phyloP scores from a whole-genome alignment of 2,113 vertebrate genomes.

The Beaufortia kweichowensis region DNA sequence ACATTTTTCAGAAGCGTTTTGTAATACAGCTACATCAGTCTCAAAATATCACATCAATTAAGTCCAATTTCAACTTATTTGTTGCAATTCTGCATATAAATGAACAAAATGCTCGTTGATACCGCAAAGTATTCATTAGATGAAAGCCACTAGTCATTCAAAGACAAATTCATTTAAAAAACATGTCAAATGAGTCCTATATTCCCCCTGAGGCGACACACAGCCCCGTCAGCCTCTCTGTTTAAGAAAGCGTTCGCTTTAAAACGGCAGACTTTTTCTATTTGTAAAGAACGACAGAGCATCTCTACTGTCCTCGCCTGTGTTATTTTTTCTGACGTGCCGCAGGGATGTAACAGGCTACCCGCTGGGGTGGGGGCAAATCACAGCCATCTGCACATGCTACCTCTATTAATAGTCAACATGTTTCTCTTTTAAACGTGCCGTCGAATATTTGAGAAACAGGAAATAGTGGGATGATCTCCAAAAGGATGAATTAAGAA shows the following conservation, averaged over 20 bases:
- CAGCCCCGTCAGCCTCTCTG: neutral
- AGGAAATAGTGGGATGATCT: constrained; percentile 29
- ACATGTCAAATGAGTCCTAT: neutral
- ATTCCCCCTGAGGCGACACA: neutral
- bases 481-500: neutral
- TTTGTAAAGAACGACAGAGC: constrained; percentile 31
- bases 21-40: too few species aligned
- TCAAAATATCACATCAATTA: neutral
- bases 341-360: constrained; percentile 20
- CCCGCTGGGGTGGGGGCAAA: constrained; percentile 15
- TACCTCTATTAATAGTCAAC: constrained; percentile 55
- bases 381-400: constrained; percentile 42
- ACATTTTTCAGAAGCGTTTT: too few species aligned
- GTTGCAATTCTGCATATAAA: neutral
- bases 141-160: neutral
- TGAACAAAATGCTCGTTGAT: neutral
- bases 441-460: constrained; percentile 51
- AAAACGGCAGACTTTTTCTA: constrained; percentile 1
- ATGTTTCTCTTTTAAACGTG: constrained; percentile 50
- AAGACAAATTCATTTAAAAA: neutral
- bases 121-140: neutral
- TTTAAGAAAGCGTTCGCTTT: neutral
- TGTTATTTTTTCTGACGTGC: neutral
- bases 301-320: neutral
- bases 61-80: neutral